Evolutionary conservation across 2,113 vertebrate species (phyloP).

Genomic region (Haliaeetus leucogaster): DNA sequence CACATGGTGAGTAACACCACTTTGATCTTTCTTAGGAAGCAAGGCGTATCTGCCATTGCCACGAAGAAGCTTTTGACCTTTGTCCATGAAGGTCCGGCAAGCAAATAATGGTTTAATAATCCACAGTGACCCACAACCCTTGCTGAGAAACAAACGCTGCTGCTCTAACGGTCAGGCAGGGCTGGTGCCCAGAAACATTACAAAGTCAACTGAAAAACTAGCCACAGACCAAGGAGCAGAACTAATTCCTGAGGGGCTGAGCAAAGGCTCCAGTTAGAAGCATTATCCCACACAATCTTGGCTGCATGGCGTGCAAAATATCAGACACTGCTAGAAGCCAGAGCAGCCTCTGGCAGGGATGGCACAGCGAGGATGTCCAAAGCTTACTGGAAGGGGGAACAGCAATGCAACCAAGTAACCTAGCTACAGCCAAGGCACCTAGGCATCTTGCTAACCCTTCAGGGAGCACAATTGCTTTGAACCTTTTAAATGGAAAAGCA

Average conservation of each 20-base stretch:
- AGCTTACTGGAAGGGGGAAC: not conserved
- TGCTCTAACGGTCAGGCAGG: not conserved
- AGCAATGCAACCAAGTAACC: not conserved
- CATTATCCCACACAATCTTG: not conserved
- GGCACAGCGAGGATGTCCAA: not conserved
- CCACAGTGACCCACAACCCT: not conserved
- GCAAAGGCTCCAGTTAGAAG: not conserved
- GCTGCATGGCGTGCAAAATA: not conserved
- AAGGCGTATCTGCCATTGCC: not conserved
- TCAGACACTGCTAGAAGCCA: not conserved
- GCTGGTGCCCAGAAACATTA: not conserved
- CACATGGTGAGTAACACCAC: not conserved
- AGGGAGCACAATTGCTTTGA: not conserved
- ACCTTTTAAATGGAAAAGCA: not conserved
- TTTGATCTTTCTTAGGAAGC: not conserved
- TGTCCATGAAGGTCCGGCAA: not conserved
- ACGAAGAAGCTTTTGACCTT: not conserved
- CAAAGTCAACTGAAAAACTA: not conserved
- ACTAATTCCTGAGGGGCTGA: not conserved
- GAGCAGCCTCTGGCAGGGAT: not conserved
- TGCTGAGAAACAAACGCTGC: not conserved
- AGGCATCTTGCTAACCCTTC: not conserved
- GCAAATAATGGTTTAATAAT: not conserved
- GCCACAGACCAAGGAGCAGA: not conserved
- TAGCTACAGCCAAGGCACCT: not conserved